A percentile compares a stretch with the other conserved stretches of the same genome.
Conservation (phyloP, 2,113 vertebrate genomes). For the Crotalus viridis region DNA sequence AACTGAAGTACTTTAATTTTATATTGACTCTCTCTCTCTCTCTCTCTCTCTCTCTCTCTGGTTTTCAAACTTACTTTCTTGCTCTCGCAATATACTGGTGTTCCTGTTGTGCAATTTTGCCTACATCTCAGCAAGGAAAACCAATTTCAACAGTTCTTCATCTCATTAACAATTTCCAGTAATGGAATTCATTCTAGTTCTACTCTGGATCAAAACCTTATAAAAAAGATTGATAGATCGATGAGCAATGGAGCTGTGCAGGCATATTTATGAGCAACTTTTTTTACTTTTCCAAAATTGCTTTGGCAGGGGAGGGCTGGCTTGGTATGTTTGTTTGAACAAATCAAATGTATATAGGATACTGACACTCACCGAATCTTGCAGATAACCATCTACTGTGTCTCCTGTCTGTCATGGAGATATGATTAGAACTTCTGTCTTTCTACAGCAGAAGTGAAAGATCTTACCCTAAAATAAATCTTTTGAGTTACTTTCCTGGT, state of each 20-base stretch:
- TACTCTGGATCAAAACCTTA: neutral
- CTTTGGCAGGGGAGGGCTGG: neutral
- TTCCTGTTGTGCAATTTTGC: neutral
- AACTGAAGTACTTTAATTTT: neutral
- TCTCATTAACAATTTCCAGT: neutral
- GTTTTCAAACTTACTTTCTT: neutral
- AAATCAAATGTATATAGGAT: neutral
- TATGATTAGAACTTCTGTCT: neutral
- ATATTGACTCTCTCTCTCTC: neutral
- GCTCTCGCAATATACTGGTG: neutral
- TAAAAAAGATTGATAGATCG: neutral
- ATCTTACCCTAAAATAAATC: neutral
- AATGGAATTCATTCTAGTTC: neutral
- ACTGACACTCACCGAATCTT: neutral
- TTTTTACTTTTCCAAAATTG: neutral
- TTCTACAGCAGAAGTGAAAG: neutral
- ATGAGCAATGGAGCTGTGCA: neutral
- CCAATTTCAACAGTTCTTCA: neutral
- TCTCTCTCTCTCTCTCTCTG: no score
- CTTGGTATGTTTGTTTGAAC: neutral
- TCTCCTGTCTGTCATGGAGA: neutral
- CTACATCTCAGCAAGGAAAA: neutral
- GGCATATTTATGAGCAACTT: neutral
- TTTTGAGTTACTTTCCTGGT: neutral
- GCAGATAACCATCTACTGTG: neutral